phyloP scores from a whole-genome alignment of 1,140 invertebrate species.

The Episyrphus balteatus region DNA sequence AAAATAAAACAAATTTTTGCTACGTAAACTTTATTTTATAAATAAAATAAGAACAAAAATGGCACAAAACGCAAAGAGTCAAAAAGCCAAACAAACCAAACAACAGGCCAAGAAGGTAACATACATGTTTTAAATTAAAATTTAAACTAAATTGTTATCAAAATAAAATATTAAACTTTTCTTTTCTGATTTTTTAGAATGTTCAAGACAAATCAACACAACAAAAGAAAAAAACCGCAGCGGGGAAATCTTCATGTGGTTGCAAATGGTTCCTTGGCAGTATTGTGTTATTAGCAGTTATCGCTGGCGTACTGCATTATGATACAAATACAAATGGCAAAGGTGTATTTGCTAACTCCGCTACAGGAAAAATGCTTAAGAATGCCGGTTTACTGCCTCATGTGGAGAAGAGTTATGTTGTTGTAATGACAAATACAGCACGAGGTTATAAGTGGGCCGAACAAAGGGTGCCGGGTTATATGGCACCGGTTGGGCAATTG shows the following conservation, averaged over 20 bases:
- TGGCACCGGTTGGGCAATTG: slow-evolving; percentile 49
- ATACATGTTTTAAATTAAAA: not conserved
- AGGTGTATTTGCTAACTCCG: slow-evolving; percentile 31
- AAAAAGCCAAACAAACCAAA: slow-evolving; percentile 34
- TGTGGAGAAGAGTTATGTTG: slow-evolving; percentile 46
- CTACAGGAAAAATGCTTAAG: slow-evolving; percentile 44
- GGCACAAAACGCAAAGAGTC: slow-evolving; percentile 33
- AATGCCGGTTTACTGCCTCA: slow-evolving; percentile 48
- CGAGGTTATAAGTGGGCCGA: slow-evolving; percentile 51
- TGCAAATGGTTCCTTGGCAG: slow-evolving; percentile 46
- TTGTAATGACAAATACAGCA: slow-evolving; percentile 42
- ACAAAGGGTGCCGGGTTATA: slow-evolving; percentile 52
- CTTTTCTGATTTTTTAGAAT: slow-evolving; percentile 9
- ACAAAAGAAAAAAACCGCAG: slow-evolving; percentile 30
- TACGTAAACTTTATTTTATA: not conserved
- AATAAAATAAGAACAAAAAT: slow-evolving; percentile 8
- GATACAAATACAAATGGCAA: slow-evolving; percentile 33
- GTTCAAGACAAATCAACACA: slow-evolving; percentile 26
- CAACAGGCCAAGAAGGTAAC: slow-evolving; percentile 32
- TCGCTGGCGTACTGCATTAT: slow-evolving; percentile 36
- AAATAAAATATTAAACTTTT: not conserved
- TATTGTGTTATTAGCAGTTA: slow-evolving; percentile 40
- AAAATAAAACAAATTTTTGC: too few species aligned
- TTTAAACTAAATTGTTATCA: not conserved
- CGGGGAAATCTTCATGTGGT: slow-evolving; percentile 30